These are phyloP conservation scores for Hirudo medicinalis DNA, from an alignment of 1,140 invertebrate genomes.

Conservation along the genomic window DNA sequence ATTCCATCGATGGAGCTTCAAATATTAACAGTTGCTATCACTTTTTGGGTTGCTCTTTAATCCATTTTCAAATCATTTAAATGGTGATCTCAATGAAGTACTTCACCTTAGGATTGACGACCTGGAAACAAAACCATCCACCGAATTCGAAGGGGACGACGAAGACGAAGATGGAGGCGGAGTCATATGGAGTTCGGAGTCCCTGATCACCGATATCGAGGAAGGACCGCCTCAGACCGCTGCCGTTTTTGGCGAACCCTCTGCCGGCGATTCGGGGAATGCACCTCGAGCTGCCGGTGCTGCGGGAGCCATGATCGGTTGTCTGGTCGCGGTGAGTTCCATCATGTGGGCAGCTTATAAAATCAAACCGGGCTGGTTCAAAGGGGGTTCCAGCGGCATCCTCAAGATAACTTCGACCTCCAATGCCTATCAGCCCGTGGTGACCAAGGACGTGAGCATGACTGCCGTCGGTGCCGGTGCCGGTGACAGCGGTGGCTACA, in stretches of 20 bases:
- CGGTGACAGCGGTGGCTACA: conserved; percentile 9
- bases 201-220: too few relatives aligned
- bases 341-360: conserved; percentile 36
- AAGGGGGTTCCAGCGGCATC: conserved; percentile 10
- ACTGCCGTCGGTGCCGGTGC: conserved; percentile 20
- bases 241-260: conserved; percentile 19
- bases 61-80: too few relatives aligned
- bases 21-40: too few relatives aligned
- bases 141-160: neutral
- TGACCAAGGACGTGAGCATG: conserved; percentile 11
- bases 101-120: too few relatives aligned
- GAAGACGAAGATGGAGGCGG: conserved; percentile 20
- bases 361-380: conserved; percentile 25
- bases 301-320: conserved; percentile 32
- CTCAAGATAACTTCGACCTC: conserved; percentile 19
- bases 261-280: conserved; percentile 2
- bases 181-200: conserved; percentile 11
- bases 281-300: conserved; percentile 28
- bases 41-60: too few relatives aligned
- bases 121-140: too few relatives aligned
- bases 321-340: conserved; percentile 29
- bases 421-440: conserved; percentile 10
- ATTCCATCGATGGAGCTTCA: too few relatives aligned
- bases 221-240: neutral
- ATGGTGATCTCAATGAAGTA: too few relatives aligned